These are phyloP conservation scores for Prionailurus bengalensis DNA, from an alignment of 2,113 vertebrate species.

Conservation along the genomic window DNA sequence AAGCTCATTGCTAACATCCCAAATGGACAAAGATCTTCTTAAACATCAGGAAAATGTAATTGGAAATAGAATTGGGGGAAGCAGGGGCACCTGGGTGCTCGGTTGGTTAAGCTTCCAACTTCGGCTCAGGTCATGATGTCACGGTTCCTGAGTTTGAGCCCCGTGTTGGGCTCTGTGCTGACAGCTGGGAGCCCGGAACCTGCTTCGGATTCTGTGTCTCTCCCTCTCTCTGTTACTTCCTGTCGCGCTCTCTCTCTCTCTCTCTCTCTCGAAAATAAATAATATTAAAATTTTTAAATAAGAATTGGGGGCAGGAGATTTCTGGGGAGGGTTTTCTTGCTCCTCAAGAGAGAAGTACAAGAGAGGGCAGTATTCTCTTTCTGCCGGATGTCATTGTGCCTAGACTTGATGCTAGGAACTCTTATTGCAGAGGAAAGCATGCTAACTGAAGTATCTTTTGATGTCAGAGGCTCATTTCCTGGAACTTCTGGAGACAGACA, in stretches of 20 bases:
- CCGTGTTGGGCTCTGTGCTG: too few species aligned
- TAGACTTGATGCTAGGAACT: background rate
- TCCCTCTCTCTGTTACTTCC: too few species aligned
- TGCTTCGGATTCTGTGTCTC: too few species aligned
- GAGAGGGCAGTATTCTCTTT: background rate
- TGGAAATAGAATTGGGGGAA: background rate
- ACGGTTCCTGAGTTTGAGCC: too few species aligned
- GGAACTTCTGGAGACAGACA: background rate
- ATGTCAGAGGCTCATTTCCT: background rate
- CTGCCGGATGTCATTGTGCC: background rate
- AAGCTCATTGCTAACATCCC: background rate
- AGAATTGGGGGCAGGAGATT: background rate
- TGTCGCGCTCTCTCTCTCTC: too few species aligned
- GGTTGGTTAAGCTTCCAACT: too few species aligned
- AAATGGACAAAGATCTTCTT: background rate
- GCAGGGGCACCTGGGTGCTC: too few species aligned
- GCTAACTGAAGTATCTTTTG: background rate
- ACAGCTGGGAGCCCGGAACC: too few species aligned
- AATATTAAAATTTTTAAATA: too few species aligned
- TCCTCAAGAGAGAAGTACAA: background rate
- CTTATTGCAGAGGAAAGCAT: background rate
- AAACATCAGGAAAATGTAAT: background rate
- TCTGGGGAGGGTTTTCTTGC: constrained; percentile 7
- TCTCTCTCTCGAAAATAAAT: too few species aligned
- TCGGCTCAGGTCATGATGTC: too few species aligned